Percentiles rank a stretch among this genome's conserved stretches.
Evolutionary conservation across 2,113 vertebrate genomes (phyloP).

Genomic region (Psophia crepitans): DNA sequence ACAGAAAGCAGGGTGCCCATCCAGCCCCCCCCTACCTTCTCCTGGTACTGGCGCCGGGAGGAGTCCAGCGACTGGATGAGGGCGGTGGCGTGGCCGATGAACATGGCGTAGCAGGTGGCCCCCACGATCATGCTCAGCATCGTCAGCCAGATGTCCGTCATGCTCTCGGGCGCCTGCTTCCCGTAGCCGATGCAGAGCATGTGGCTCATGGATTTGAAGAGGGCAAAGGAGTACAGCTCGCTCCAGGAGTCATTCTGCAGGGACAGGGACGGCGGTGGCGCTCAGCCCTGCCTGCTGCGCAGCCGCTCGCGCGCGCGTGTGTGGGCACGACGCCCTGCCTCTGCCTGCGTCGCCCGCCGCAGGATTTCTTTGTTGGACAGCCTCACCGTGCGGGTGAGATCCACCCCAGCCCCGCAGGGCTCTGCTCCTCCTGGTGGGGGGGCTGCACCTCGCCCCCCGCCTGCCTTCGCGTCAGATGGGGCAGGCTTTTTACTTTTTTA

Average conservation of each 20-base stretch:
- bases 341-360: neutral
- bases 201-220: conserved; percentile 99
- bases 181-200: conserved; percentile 98
- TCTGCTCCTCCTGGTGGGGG: neutral
- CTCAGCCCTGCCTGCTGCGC: neutral
- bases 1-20: accelerated
- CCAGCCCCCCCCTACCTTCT: conserved; percentile 80
- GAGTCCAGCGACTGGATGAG: conserved; percentile 97
- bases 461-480: neutral
- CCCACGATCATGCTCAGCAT: conserved; percentile 99
- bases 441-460: neutral
- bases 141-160: conserved; percentile 98
- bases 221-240: conserved; percentile 94
- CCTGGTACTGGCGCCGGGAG: conserved; percentile 93
- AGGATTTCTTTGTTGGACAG: neutral
- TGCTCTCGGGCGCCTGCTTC: conserved; percentile 93
- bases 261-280: neutral
- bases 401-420: neutral
- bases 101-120: conserved; percentile 98
- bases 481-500: neutral
- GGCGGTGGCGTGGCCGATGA: conserved; percentile 95
- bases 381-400: neutral
- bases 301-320: neutral
- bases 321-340: neutral
- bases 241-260: conserved; percentile 94